Conservation (phyloP, 2,888 invertebrate species). For the Drosophila atripex region DNA sequence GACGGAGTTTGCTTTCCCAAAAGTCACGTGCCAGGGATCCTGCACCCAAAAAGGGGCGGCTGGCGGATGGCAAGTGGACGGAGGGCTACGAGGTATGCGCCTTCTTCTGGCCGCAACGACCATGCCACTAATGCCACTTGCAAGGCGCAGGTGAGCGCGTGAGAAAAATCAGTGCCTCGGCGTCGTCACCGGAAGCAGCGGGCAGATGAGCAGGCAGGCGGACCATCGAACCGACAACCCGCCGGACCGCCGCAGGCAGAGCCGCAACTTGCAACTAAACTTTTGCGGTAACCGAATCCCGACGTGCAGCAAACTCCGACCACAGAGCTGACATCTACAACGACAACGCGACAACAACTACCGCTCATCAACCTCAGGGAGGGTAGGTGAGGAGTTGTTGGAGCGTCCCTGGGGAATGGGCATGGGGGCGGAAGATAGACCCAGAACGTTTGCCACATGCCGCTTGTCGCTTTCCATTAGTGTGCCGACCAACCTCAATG, state of each 20-base stretch:
- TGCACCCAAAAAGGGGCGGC: neutral
- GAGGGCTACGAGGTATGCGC: neutral
- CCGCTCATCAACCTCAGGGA: constrained; percentile 70
- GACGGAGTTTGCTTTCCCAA: constrained; percentile 60
- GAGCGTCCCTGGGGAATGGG: neutral
- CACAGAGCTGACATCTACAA: constrained; percentile 37
- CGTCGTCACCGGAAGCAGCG: constrained; percentile 59
- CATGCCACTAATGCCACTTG: constrained; percentile 19
- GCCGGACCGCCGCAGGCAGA: constrained; percentile 9
- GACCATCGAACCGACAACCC: constrained; percentile 1
- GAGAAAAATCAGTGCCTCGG: constrained; percentile 50
- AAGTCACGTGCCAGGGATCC: constrained; percentile 64
- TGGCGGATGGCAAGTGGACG: no score
- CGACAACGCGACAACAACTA: constrained; percentile 56
- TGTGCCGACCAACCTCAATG: constrained; percentile 77
- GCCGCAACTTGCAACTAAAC: constrained; percentile 66
- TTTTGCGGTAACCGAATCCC: constrained; percentile 68
- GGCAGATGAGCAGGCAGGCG: constrained; percentile 22
- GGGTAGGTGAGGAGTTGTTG: constrained; percentile 5
- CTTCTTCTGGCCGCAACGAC: constrained; percentile 4
- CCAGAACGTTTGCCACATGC: constrained; percentile 69
- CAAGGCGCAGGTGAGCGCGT: constrained; percentile 34
- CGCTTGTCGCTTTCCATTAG: constrained; percentile 79
- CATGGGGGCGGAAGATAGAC: constrained; percentile 3
- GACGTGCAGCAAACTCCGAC: constrained; percentile 59